These are phyloP conservation scores for Lethenteron camtschaticum DNA, from an alignment of 2,113 vertebrate genomes.

Conservation along the genomic window DNA sequence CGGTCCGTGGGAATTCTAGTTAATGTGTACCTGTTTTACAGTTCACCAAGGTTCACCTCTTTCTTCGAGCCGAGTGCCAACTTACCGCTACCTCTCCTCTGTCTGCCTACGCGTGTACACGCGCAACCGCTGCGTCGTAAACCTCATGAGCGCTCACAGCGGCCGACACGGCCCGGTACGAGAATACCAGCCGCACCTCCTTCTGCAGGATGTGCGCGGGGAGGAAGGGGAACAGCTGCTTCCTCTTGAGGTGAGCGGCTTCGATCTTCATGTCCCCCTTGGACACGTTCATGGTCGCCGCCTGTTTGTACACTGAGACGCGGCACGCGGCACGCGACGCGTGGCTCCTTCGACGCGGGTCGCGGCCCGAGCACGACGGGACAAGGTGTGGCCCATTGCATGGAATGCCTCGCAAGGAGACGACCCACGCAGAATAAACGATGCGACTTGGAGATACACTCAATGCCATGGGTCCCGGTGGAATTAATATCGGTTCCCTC, in stretches of 20 bases:
- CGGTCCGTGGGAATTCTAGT: no score
- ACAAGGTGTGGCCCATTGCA: background rate
- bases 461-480: background rate
- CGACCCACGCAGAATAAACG: background rate
- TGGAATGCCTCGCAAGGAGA: conserved; percentile 16
- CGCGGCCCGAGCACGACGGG: no score
- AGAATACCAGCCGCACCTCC: conserved; percentile 15
- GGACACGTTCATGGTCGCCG: conserved; percentile 67
- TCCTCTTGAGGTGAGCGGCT: conserved; percentile 73
- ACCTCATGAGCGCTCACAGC: no score
- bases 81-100: no score
- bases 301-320: conserved; percentile 75
- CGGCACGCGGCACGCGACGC: background rate
- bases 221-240: conserved; percentile 71
- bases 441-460: background rate
- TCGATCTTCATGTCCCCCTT: conserved; percentile 93
- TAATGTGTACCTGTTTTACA: no score
- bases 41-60: no score
- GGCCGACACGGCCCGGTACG: no score
- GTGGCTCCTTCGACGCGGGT: no score
- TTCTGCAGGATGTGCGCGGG: conserved; percentile 63
- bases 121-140: no score
- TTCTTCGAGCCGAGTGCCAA: no score
- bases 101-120: no score
- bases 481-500: no score